A percentile compares a stretch with the other conserved stretches of the same genome.
phyloP scores from a whole-genome alignment of 2,888 invertebrate genomes.

The Orchestes rusci region DNA sequence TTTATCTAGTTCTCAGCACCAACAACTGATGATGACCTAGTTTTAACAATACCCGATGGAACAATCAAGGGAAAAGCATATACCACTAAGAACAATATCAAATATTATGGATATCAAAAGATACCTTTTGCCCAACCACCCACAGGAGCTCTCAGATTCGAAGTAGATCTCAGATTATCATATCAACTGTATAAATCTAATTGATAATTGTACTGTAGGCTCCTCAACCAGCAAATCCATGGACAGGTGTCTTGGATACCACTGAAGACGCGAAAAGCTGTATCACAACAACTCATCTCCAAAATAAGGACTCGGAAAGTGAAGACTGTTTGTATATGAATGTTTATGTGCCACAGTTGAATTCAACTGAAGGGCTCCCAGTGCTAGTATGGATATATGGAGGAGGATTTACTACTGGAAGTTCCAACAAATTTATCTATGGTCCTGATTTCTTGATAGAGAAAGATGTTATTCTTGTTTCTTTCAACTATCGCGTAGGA shows the following conservation, averaged over 20 bases:
- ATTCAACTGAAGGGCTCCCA: neutral
- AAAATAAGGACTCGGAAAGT: neutral
- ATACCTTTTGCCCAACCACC: slow-evolving; percentile 10
- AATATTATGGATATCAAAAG: slow-evolving; percentile 9
- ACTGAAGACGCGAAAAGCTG: slow-evolving; percentile 3
- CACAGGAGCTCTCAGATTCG: slow-evolving; percentile 3
- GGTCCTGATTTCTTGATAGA: slow-evolving; percentile 35
- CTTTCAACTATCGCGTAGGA: slow-evolving; percentile 35
- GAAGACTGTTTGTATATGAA: slow-evolving; percentile 11
- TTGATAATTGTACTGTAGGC: slow-evolving; percentile 8
- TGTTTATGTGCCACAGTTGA: slow-evolving; percentile 4
- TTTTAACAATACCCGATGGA: slow-evolving; percentile 2
- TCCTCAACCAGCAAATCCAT: slow-evolving; percentile 6
- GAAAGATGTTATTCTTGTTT: slow-evolving; percentile 32
- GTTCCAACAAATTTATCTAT: slow-evolving; percentile 39
- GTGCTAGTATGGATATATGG: slow-evolving; percentile 25
- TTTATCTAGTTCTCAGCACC: too few relatives aligned
- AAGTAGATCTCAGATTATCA: slow-evolving; percentile 2
- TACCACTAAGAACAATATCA: slow-evolving; percentile 3
- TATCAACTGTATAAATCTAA: neutral
- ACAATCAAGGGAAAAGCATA: slow-evolving; percentile 2
- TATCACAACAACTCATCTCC: neutral
- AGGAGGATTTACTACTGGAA: slow-evolving; percentile 33
- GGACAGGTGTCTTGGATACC: slow-evolving; percentile 5
- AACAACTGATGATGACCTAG: neutral